These are phyloP conservation scores for Gymnocephalus cernua DNA, from an alignment of 2,113 vertebrate genomes.

Conservation along the genomic window DNA sequence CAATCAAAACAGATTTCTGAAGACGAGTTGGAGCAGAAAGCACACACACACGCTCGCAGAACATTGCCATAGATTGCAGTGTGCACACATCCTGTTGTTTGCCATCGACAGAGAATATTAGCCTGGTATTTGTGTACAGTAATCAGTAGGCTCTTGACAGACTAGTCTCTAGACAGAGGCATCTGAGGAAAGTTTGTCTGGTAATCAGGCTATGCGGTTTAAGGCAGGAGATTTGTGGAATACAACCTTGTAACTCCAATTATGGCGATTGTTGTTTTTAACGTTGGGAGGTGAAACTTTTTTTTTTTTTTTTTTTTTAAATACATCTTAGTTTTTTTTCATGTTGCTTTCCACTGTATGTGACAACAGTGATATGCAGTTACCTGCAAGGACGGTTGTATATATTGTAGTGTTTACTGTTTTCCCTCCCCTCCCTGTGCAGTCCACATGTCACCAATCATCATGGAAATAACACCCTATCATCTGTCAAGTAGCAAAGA, in stretches of 20 bases:
- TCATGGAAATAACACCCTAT: constrained; percentile 53
- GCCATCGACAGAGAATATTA: constrained; percentile 72
- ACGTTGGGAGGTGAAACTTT: constrained; percentile 14
- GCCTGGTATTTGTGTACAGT: constrained; percentile 78
- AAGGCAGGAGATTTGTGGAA: constrained; percentile 2
- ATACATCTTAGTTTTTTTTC: background rate
- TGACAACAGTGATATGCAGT: constrained; percentile 9
- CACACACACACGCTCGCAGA: background rate
- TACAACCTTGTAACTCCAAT: constrained; percentile 40
- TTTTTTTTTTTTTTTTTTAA: background rate
- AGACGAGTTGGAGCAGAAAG: constrained; percentile 61
- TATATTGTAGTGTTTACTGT: background rate
- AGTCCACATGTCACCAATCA: constrained; percentile 62
- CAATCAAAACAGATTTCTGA: constrained; percentile 84
- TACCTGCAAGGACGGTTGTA: background rate
- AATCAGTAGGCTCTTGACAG: constrained; percentile 76
- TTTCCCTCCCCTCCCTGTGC: constrained; percentile 20
- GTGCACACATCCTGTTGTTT: constrained; percentile 78
- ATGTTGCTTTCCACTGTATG: background rate
- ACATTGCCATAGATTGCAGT: constrained; percentile 51
- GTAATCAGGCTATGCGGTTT: constrained; percentile 75
- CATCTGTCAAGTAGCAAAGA: constrained; percentile 42
- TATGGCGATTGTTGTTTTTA: constrained; percentile 29
- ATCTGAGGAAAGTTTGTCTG: constrained; percentile 65
- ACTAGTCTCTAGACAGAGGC: constrained; percentile 60